Evolutionary conservation across 1,140 invertebrate species (phyloP).

Genomic region (Eurosta solidaginis): DNA sequence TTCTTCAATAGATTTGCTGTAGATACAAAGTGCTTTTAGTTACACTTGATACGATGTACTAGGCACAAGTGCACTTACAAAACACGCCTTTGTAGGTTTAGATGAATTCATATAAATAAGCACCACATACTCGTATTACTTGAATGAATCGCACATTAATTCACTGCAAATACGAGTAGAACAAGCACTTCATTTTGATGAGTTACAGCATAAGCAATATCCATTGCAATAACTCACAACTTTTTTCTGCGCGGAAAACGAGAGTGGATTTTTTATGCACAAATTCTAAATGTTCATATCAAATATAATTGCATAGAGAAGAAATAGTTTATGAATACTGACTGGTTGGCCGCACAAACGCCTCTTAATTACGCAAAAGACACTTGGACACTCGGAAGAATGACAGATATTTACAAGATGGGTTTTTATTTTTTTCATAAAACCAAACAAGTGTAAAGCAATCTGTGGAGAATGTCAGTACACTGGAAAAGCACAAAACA

Average conservation of each 20-base stretch:
- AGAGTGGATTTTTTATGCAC: not conserved
- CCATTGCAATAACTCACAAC: not conserved
- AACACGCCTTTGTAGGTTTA: too few species aligned
- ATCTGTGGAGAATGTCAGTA: not conserved
- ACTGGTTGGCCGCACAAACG: not conserved
- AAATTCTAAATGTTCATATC: not conserved
- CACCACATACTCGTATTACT: not conserved
- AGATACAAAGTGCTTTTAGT: not conserved
- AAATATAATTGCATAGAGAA: not conserved
- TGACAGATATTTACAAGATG: not conserved
- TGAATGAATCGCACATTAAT: not conserved
- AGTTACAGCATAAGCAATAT: not conserved
- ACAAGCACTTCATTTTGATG: constrained; percentile 1
- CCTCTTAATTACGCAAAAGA: constrained; percentile 11
- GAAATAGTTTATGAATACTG: not conserved
- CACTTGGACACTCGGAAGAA: not conserved
- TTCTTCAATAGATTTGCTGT: not conserved
- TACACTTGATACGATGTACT: too few species aligned
- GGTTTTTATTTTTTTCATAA: too few species aligned
- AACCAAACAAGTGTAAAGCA: not conserved
- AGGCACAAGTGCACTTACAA: too few species aligned
- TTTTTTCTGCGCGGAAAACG: not conserved
- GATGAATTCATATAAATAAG: not conserved
- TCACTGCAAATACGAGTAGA: too few species aligned
- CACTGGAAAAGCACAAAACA: not conserved